Percentiles rank a stretch among this genome's conserved stretches.
Conservation (phyloP, 2,113 vertebrate genomes). For the Thalassarche chlororhynchos region DNA sequence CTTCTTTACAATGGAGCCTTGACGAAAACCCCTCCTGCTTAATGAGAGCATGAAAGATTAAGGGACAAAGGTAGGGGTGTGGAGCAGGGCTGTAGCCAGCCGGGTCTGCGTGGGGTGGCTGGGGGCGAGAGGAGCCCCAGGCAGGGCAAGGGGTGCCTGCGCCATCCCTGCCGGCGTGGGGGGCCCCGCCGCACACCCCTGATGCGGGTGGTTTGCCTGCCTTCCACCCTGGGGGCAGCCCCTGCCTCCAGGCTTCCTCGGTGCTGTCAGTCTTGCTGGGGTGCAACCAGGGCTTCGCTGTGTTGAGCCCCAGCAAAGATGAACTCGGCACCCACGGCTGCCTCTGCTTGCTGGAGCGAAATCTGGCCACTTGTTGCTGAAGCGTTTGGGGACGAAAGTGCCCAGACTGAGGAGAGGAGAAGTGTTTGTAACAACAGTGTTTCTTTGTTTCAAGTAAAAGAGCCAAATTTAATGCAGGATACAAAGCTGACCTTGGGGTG, state of each 20-base stretch:
- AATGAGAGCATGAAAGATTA: neutral
- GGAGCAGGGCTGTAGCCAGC: neutral
- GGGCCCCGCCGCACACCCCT: fast-evolving
- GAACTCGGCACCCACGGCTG: fast-evolving
- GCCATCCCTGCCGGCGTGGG: fast-evolving
- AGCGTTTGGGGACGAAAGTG: neutral
- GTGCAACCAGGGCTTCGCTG: fast-evolving
- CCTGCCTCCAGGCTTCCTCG: neutral
- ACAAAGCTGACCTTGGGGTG: constrained; percentile 42
- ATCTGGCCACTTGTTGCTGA: neutral
- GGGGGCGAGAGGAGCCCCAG: neutral
- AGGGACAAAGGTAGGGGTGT: neutral
- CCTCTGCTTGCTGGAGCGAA: fast-evolving
- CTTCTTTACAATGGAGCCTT: neutral
- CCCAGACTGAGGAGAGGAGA: neutral
- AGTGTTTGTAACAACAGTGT: constrained; percentile 6
- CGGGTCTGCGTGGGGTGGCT: fast-evolving
- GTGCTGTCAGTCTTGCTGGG: neutral
- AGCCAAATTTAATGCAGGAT: neutral
- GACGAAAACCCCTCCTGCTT: neutral
- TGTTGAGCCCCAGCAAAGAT: neutral
- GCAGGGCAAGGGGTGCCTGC: neutral
- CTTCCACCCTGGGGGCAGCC: neutral
- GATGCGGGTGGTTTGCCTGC: neutral
- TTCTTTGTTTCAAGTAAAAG: constrained; percentile 38